These are phyloP conservation scores for Cylloceria caligata DNA, from an alignment of 2,888 invertebrate genomes.

Conservation along the genomic window DNA sequence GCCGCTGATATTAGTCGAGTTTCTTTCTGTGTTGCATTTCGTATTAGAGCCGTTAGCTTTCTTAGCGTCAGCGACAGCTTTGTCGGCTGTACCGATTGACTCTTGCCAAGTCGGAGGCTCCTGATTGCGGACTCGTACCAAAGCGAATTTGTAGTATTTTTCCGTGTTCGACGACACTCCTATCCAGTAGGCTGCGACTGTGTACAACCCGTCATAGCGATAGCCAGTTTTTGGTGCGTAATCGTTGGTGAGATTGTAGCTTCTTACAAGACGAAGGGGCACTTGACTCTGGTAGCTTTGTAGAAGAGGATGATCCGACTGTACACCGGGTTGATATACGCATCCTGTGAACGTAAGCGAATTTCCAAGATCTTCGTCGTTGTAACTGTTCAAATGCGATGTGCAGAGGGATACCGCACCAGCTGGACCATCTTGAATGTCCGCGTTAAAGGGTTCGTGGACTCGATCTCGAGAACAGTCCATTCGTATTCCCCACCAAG, in stretches of 20 bases:
- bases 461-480: conserved; percentile 81
- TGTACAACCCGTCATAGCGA: conserved; percentile 81
- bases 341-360: conserved; percentile 78
- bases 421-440: conserved; percentile 77
- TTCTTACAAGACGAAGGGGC: conserved; percentile 80
- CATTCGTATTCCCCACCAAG: conserved; percentile 83
- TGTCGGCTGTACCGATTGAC: conserved; percentile 10
- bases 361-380: conserved; percentile 81
- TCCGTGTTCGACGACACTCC: conserved; percentile 71
- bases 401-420: conserved; percentile 81
- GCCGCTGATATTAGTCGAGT: conserved; percentile 21
- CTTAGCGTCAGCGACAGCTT: conserved; percentile 10
- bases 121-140: conserved; percentile 76
- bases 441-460: conserved; percentile 78
- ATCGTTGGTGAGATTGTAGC: conserved; percentile 78
- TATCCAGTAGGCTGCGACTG: conserved; percentile 79
- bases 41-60: conserved; percentile 5
- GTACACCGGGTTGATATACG: conserved; percentile 61
- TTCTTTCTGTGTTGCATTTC: conserved; percentile 17
- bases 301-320: conserved; percentile 74
- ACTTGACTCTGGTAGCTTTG: conserved; percentile 78
- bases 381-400: conserved; percentile 71
- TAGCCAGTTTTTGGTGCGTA: conserved; percentile 82
- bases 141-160: conserved; percentile 79
- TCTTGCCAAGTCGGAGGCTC: conserved; percentile 74